Evolutionary conservation across 64 coral and sea anemone genomes (phyloP).

Genomic region (Stichodactyla mertensii): DNA sequence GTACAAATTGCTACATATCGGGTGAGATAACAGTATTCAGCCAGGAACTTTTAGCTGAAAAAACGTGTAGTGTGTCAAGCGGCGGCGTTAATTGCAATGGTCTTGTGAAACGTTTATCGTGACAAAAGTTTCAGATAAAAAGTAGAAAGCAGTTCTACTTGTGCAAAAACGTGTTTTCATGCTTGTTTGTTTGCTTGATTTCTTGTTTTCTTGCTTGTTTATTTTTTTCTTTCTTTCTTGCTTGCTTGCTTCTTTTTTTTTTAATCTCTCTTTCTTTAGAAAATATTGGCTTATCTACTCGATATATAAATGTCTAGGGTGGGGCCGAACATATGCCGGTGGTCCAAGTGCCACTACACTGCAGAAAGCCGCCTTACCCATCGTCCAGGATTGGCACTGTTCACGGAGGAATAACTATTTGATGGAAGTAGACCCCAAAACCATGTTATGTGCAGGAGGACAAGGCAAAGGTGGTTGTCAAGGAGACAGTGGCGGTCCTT

Average conservation of each 20-base stretch:
- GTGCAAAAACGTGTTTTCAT: too few relatives aligned
- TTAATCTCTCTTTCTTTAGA: background rate
- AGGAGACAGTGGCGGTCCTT: constrained; percentile 64
- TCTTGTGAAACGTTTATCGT: too few relatives aligned
- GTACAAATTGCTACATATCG: constrained; percentile 38
- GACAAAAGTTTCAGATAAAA: too few relatives aligned
- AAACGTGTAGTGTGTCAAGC: too few relatives aligned
- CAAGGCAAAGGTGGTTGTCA: constrained; percentile 44
- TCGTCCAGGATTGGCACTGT: background rate
- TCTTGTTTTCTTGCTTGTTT: too few relatives aligned
- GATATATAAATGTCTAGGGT: constrained; percentile 8
- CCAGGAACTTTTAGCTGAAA: too few relatives aligned
- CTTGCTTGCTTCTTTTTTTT: background rate
- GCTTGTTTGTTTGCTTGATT: too few relatives aligned
- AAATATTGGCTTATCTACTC: background rate
- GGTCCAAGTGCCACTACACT: constrained; percentile 21
- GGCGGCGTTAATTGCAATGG: too few relatives aligned
- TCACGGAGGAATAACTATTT: background rate
- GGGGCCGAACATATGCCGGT: constrained; percentile 46
- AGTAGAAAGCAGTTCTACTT: too few relatives aligned
- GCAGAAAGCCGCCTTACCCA: constrained; percentile 39
- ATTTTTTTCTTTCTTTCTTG: too few relatives aligned
- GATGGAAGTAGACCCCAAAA: constrained; percentile 13
- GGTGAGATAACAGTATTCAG: background rate
- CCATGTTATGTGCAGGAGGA: constrained; percentile 55